Conservation (phyloP, 1,140 invertebrate genomes). For the Listronotus bonariensis region DNA sequence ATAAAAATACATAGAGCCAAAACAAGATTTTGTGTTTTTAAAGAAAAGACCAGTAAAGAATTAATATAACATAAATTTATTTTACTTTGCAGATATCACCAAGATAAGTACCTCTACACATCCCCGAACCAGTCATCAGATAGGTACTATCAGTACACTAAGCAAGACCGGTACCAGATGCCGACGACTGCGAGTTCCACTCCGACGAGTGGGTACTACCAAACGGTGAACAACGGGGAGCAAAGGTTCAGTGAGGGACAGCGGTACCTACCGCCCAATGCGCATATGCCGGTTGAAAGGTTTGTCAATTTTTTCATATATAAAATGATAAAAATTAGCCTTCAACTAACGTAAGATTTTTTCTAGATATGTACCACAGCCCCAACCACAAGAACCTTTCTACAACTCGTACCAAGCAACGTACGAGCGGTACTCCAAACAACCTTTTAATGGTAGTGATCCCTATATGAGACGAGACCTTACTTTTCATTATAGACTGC, state of each 20-base stretch:
- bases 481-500: constrained; percentile 64
- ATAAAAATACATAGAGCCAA: too few relatives aligned
- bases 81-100: constrained; percentile 28
- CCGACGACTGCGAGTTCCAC: constrained; percentile 33
- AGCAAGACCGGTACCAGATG: constrained; percentile 39
- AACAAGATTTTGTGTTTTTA: too few relatives aligned
- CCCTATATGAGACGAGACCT: constrained; percentile 66
- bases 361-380: constrained; percentile 61
- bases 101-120: constrained; percentile 39
- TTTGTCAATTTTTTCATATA: constrained; percentile 6
- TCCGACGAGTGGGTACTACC: constrained; percentile 38
- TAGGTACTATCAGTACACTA: constrained; percentile 26
- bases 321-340: not conserved
- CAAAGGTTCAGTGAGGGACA: constrained; percentile 39
- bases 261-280: constrained; percentile 67
- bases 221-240: constrained; percentile 38
- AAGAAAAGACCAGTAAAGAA: too few relatives aligned
- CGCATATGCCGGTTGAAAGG: constrained; percentile 70
- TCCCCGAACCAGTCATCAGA: constrained; percentile 28
- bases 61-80: too few relatives aligned
- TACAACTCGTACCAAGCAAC: constrained; percentile 46
- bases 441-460: constrained; percentile 57
- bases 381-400: constrained; percentile 51
- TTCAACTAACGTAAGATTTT: not conserved
- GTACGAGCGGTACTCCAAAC: constrained; percentile 47